phyloP scores from a whole-genome alignment of 2,797 vertebrate species.

The Microcaecilia unicolor region DNA sequence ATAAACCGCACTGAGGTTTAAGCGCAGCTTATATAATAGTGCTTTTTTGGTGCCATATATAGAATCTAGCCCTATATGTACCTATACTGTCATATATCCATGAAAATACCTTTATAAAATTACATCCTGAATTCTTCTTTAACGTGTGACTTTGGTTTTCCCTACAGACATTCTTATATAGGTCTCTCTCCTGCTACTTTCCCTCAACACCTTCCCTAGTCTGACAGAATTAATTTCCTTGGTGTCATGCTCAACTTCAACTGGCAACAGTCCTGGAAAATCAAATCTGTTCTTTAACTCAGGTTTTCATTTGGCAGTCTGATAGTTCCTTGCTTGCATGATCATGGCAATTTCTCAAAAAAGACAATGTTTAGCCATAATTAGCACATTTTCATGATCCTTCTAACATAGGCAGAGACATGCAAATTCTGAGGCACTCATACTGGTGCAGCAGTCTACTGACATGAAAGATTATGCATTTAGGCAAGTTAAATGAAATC shows the following conservation, averaged over 20 bases:
- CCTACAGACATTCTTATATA: background rate
- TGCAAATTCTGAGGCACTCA: constrained; percentile 22
- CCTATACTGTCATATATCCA: too few species aligned
- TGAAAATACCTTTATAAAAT: too few species aligned
- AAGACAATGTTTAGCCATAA: constrained; percentile 29
- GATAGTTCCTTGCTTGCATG: constrained; percentile 31
- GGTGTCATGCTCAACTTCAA: constrained; percentile 36
- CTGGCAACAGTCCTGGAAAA: constrained; percentile 37
- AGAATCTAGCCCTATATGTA: too few species aligned
- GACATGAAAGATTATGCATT: too few species aligned
- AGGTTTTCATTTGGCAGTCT: constrained; percentile 30
- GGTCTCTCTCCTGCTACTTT: constrained; percentile 15
- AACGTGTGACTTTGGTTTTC: too few species aligned
- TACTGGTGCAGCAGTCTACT: too few species aligned
- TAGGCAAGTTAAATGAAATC: too few species aligned
- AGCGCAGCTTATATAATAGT: too few species aligned
- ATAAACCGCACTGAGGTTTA: too few species aligned
- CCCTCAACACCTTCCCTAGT: constrained; percentile 22
- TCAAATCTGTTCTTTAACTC: constrained; percentile 32
- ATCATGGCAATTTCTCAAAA: constrained; percentile 33
- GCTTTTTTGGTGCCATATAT: too few species aligned
- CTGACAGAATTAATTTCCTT: constrained; percentile 47
- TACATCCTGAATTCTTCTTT: too few species aligned
- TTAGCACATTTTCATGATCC: constrained; percentile 43
- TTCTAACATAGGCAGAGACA: constrained; percentile 17